A percentile compares a stretch with the other conserved stretches of the same genome.
Evolutionary conservation across 2,888 invertebrate species (phyloP).

Genomic region (Cephonodes hylas): DNA sequence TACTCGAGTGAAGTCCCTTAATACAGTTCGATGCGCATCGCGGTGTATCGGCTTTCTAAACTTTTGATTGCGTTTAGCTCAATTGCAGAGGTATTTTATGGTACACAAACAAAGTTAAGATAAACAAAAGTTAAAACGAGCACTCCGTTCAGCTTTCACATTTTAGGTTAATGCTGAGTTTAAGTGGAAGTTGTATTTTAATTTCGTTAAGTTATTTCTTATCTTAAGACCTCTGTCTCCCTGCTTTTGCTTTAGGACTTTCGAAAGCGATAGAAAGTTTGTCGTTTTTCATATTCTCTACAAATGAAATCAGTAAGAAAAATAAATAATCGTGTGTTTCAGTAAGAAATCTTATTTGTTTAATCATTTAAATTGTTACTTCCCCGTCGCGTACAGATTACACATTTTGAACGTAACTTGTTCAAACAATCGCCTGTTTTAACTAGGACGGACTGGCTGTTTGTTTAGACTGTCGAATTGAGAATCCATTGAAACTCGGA

Average conservation of each 20-base stretch:
- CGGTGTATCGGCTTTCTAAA: constrained; percentile 1
- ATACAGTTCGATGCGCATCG: not conserved
- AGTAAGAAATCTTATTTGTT: not conserved
- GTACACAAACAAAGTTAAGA: not conserved
- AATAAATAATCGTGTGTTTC: not conserved
- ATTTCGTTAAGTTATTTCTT: not conserved
- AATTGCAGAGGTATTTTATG: not conserved
- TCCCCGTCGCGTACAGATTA: not conserved
- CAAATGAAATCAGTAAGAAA: not conserved
- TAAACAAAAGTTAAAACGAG: not conserved
- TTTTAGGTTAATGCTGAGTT: not conserved
- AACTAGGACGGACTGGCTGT: not conserved
- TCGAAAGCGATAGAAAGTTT: not conserved
- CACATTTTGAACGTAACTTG: not conserved
- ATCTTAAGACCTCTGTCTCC: not conserved
- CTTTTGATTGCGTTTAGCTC: constrained; percentile 3
- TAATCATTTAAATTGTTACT: not conserved
- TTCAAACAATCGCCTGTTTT: not conserved
- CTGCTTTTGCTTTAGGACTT: not conserved
- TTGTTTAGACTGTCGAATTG: constrained; percentile 1
- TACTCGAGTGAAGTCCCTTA: not conserved
- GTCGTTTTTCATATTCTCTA: not conserved
- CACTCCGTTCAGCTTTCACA: not conserved
- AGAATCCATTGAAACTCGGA: constrained; percentile 1
- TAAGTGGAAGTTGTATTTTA: not conserved